A percentile compares a stretch with the other conserved stretches of the same genome.
These are phyloP conservation scores for Coleophora flavipennella DNA, from an alignment of 2,888 invertebrate genomes.

Conservation along the genomic window DNA sequence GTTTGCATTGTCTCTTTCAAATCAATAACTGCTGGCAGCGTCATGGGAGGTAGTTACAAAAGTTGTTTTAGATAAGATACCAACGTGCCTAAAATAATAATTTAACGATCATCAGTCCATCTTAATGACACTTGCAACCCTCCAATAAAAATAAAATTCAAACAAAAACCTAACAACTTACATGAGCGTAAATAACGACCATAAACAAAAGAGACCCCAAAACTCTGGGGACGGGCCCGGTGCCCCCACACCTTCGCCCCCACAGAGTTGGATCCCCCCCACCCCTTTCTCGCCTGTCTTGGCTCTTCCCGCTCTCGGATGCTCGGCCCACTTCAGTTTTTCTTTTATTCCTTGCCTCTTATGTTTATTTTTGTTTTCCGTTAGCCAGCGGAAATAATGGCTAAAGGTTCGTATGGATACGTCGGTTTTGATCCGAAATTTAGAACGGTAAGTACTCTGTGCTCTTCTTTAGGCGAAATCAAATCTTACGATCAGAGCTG, in stretches of 20 bases:
- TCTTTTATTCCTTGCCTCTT: slow-evolving; percentile 67
- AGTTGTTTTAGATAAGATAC: too few relatives aligned
- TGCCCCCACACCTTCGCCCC: slow-evolving; percentile 13
- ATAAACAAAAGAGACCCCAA: slow-evolving; percentile 55
- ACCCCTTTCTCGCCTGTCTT: slow-evolving; percentile 28
- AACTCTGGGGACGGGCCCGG: slow-evolving; percentile 29
- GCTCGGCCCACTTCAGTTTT: slow-evolving; percentile 65
- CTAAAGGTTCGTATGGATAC: slow-evolving; percentile 40
- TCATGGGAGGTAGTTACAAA: too few relatives aligned
- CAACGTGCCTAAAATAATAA: too few relatives aligned
- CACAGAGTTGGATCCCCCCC: slow-evolving; percentile 7
- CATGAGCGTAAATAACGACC: slow-evolving; percentile 41
- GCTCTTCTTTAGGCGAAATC: too few relatives aligned
- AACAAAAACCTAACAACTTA: slow-evolving; percentile 34
- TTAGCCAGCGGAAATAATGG: slow-evolving; percentile 64
- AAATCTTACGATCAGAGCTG: too few relatives aligned
- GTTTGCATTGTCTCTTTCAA: too few relatives aligned
- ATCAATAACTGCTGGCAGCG: too few relatives aligned
- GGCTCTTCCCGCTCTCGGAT: slow-evolving; percentile 35
- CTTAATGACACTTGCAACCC: slow-evolving; percentile 9
- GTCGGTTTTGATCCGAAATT: slow-evolving; percentile 5
- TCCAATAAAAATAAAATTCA: slow-evolving; percentile 25
- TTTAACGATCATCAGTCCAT: too few relatives aligned
- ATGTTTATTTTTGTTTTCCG: slow-evolving; percentile 70
- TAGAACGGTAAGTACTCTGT: too few relatives aligned